phyloP scores from a whole-genome alignment of 2,888 invertebrate species.

The Homarus gammarus region DNA sequence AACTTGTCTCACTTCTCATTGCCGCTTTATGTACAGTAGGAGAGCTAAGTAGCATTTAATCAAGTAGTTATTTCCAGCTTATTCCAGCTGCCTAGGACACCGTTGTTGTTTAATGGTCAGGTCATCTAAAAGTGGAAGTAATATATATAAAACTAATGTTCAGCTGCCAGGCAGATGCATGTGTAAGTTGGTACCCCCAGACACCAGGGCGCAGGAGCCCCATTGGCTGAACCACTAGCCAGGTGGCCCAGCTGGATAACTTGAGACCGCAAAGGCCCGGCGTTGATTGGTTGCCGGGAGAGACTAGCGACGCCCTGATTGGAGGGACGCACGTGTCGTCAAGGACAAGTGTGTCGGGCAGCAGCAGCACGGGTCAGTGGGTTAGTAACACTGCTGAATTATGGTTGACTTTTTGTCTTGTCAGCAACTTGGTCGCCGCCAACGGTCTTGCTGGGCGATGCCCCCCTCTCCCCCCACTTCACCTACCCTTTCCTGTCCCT shows the following conservation, averaged over 20 bases:
- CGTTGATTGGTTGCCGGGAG: constrained; percentile 24
- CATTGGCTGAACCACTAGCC: constrained; percentile 48
- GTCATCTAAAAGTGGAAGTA: too few species aligned
- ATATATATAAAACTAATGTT: constrained; percentile 17
- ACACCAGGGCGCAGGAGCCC: constrained; percentile 6
- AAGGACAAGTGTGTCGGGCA: constrained; percentile 59
- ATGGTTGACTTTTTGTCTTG: background rate
- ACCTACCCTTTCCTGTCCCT: background rate
- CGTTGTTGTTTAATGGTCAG: too few species aligned
- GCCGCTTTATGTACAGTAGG: too few species aligned
- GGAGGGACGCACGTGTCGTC: constrained; percentile 50
- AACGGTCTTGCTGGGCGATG: background rate
- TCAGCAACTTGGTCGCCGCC: background rate
- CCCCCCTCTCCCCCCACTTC: background rate
- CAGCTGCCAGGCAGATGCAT: constrained; percentile 21
- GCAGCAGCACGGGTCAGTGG: constrained; percentile 28
- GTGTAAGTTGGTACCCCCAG: background rate
- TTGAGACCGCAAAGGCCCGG: constrained; percentile 2
- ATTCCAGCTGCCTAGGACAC: too few species aligned
- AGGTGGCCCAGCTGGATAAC: constrained; percentile 48
- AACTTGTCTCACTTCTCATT: too few species aligned
- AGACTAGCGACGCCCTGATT: constrained; percentile 23
- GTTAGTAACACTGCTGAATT: constrained; percentile 18
- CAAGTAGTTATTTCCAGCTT: too few species aligned
- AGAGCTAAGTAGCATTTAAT: too few species aligned